phyloP scores from a whole-genome alignment of 2,797 vertebrate species.

The Micropoecilia bifurca region DNA sequence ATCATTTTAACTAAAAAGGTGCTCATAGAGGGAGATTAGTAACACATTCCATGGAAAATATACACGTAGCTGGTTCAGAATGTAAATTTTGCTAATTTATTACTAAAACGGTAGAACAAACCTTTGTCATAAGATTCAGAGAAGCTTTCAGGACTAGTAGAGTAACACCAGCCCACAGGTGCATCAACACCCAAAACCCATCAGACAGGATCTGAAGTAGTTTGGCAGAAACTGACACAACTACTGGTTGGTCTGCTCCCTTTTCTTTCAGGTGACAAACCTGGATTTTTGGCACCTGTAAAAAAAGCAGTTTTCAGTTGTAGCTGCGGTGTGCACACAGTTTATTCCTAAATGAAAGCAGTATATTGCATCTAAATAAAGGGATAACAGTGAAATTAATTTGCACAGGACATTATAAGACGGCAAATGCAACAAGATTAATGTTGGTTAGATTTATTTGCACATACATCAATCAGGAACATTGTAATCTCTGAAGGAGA shows the following conservation, averaged over 20 bases:
- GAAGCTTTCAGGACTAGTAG: neutral
- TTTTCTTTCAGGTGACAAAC: constrained; percentile 2
- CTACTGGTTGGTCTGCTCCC: constrained; percentile 41
- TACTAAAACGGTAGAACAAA: neutral
- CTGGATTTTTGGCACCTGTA: constrained; percentile 26
- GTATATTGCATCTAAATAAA: neutral
- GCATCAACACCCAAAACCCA: constrained; percentile 50
- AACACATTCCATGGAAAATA: neutral
- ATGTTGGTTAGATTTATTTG: neutral
- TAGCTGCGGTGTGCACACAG: neutral
- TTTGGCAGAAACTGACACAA: constrained; percentile 56
- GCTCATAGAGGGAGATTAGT: neutral
- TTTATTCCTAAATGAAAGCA: neutral
- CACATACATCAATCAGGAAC: neutral
- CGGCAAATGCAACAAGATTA: neutral
- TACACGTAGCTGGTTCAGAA: neutral
- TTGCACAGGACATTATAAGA: neutral
- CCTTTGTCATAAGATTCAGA: neutral
- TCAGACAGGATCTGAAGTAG: constrained; percentile 66
- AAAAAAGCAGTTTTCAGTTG: neutral
- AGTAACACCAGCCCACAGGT: constrained; percentile 19
- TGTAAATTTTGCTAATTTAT: neutral
- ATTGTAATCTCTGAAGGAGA: neutral
- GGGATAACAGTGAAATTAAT: neutral
- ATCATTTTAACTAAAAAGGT: neutral